These are phyloP conservation scores for Alsophila aescularia DNA, from an alignment of 2,888 invertebrate species.

Conservation along the genomic window DNA sequence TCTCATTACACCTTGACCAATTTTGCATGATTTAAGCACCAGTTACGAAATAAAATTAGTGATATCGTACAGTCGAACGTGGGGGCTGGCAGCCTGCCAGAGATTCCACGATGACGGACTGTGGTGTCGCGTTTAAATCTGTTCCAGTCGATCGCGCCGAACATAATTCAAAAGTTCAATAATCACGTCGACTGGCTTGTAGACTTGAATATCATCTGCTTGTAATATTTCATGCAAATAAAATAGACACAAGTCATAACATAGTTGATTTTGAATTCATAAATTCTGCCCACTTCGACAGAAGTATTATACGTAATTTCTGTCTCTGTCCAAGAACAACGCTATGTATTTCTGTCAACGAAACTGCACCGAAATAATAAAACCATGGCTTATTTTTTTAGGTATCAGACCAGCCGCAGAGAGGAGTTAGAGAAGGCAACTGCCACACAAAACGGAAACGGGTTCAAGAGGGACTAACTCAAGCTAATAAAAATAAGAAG, in stretches of 20 bases:
- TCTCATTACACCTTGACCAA: constrained; percentile 64
- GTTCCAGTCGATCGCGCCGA: constrained; percentile 47
- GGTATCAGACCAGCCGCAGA: constrained; percentile 84
- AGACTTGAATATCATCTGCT: background rate
- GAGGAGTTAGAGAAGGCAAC: constrained; percentile 76
- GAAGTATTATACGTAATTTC: too few species aligned
- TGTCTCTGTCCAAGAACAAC: too few species aligned
- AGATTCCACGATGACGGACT: constrained; percentile 62
- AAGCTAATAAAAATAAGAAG: constrained; percentile 13
- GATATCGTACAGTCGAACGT: constrained; percentile 57
- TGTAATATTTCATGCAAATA: background rate
- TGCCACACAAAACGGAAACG: constrained; percentile 84
- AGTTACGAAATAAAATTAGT: constrained; percentile 75
- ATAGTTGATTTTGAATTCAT: too few species aligned
- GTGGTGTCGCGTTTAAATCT: constrained; percentile 59
- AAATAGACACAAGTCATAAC: too few species aligned
- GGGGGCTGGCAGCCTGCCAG: constrained; percentile 63
- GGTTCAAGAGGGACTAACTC: constrained; percentile 85
- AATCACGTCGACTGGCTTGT: too few species aligned
- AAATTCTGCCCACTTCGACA: too few species aligned
- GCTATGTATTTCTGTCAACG: background rate
- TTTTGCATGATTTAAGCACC: constrained; percentile 72
- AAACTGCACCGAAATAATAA: background rate
- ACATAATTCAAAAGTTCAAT: constrained; percentile 10
- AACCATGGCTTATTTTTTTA: constrained; percentile 35